phyloP scores from a whole-genome alignment of 2,888 invertebrate genomes.

The Trachelus iudaicus region DNA sequence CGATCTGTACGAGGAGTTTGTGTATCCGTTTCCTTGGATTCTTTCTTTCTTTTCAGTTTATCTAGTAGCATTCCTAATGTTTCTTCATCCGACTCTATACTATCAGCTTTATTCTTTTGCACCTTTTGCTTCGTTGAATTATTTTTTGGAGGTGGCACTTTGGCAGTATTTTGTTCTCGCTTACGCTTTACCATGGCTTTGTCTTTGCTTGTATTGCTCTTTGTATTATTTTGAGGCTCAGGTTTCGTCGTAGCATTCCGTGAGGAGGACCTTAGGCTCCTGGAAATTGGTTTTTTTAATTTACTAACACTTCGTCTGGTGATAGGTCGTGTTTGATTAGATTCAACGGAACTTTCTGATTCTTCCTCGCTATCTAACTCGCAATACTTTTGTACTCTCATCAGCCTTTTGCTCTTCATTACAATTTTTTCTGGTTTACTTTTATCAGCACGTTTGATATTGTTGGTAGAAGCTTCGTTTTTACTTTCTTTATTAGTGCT shows the following conservation, averaged over 20 bases:
- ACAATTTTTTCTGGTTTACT: slow-evolving; percentile 33
- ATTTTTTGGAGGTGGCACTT: slow-evolving; percentile 32
- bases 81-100: slow-evolving; percentile 75
- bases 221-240: slow-evolving; percentile 41
- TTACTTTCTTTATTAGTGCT: slow-evolving; percentile 31
- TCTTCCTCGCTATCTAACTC: slow-evolving; percentile 58
- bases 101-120: slow-evolving; percentile 23
- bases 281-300: slow-evolving; percentile 37
- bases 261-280: slow-evolving; percentile 50
- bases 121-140: slow-evolving; percentile 28
- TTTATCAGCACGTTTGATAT: slow-evolving; percentile 25
- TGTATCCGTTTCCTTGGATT: slow-evolving; percentile 14
- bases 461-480: slow-evolving; percentile 45
- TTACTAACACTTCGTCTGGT: slow-evolving; percentile 46
- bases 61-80: slow-evolving; percentile 71
- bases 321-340: slow-evolving; percentile 43
- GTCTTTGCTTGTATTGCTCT: slow-evolving; percentile 30
- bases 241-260: slow-evolving; percentile 36
- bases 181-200: slow-evolving; percentile 38
- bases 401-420: slow-evolving; percentile 46
- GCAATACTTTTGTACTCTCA: slow-evolving; percentile 51
- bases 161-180: slow-evolving; percentile 29
- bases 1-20: slow-evolving; percentile 2
- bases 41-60: slow-evolving; percentile 47
- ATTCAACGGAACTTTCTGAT: slow-evolving; percentile 51